phyloP scores from a whole-genome alignment of 2,888 invertebrate genomes.

The Quadriops clusia region DNA sequence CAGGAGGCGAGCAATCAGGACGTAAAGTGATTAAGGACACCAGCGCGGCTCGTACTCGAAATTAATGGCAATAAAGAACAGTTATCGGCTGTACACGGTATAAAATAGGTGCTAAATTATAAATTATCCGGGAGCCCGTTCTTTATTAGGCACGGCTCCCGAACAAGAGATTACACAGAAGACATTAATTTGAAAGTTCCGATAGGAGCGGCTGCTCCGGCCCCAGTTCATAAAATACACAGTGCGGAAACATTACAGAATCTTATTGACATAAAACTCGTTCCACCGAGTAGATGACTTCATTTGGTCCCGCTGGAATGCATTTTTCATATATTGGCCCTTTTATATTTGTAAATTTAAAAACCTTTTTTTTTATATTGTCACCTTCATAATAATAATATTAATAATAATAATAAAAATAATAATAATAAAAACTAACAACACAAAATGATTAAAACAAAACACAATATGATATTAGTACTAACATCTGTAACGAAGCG shows the following conservation, averaged over 20 bases:
- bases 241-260: constrained; percentile 19
- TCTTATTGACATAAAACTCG: constrained; percentile 20
- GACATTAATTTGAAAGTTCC: constrained; percentile 30
- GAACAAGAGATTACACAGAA: constrained; percentile 29
- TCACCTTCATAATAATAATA: too few relatives aligned
- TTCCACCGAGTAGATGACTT: constrained; percentile 10
- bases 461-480: too few relatives aligned
- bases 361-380: too few relatives aligned
- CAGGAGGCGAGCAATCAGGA: too few relatives aligned
- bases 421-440: too few relatives aligned
- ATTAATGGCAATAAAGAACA: constrained; percentile 21
- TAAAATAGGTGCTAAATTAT: constrained; percentile 25
- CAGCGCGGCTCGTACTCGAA: too few relatives aligned
- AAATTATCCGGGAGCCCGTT: constrained; percentile 23
- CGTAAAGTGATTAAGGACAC: too few relatives aligned
- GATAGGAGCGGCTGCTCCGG: constrained; percentile 20
- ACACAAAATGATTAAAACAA: too few relatives aligned
- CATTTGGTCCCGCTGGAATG: constrained; percentile 10
- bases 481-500: too few relatives aligned
- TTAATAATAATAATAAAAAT: too few relatives aligned
- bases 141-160: constrained; percentile 25
- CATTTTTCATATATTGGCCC: too few relatives aligned
- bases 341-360: too few relatives aligned
- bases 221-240: constrained; percentile 18
- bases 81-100: constrained; percentile 23